Conservation (phyloP, 2,888 invertebrate genomes). For the Limnephilus lunatus region DNA sequence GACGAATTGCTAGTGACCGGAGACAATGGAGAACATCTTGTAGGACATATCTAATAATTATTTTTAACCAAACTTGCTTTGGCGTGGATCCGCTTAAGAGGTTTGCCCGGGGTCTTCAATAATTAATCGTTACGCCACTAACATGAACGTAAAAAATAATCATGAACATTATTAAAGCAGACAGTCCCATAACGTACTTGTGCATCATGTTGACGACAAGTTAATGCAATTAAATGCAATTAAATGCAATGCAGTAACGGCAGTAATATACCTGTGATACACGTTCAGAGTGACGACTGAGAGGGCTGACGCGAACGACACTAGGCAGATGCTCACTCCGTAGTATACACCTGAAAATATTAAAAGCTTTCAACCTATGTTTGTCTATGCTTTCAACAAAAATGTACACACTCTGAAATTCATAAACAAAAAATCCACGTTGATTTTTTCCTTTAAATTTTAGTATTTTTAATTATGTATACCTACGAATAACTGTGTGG, state of each 20-base stretch:
- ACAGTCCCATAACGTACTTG: neutral
- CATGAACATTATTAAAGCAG: neutral
- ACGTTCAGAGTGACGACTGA: conserved; percentile 91
- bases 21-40: neutral
- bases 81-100: neutral
- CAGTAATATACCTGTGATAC: conserved; percentile 81
- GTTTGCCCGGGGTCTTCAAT: neutral
- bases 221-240: conserved; percentile 17
- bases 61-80: neutral
- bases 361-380: neutral
- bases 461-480: neutral
- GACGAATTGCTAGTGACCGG: neutral
- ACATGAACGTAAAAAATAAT: neutral
- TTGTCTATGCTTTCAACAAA: neutral
- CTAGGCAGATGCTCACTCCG: conserved; percentile 88
- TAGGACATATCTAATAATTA: neutral
- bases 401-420: neutral
- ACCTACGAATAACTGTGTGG: too few relatives aligned
- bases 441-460: neutral
- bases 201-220: neutral
- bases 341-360: conserved; percentile 84
- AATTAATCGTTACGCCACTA: neutral
- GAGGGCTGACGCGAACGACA: conserved; percentile 87
- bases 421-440: neutral
- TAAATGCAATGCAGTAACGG: conserved; percentile 67